Base-by-base conservation (phyloP, 2,113 vertebrate species). In the Mastomys natalensis region DNA sequence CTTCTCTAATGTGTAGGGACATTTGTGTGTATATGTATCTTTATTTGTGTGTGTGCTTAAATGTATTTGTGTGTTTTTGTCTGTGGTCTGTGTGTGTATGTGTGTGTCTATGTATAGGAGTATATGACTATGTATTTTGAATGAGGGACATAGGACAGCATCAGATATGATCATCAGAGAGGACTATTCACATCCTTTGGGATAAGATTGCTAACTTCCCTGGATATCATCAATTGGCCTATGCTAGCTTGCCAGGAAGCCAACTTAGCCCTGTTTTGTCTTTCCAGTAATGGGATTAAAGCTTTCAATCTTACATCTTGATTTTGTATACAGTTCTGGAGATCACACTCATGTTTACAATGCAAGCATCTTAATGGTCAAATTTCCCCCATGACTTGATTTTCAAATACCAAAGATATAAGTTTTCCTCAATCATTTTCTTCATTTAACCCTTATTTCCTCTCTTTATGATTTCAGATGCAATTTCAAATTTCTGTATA, bases 201-300 rank as follows among this genome's bases (percentile, higher is more conserved):
- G 8, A 45, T 43, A 45, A 43, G 40, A 10, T 85, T 43, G 10
- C 82, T 45, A 13, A 85, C 8, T 85, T 29, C 15, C 16, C 4
- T 31, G 16, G 26, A 31, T 34, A 17, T 66, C 24, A 43, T 5
- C 7, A 84, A 29, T 43, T 60, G 16, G 7, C 1, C 13, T 66
- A 64, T 8, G 8, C 13, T 19, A 8, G 1, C 4, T 64, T 31
- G 0, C 26, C 12, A 48, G 60, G 4, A 31, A 2, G 3, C 3
- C 4, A 24, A 8, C 4, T 7, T 4, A 45, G 29, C 9, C 43
- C 11, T 34, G 26, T 62, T 45, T 62, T 19, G 26, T 29, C 40
- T 62, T 62, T 45, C 37, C n/a, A 62, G 11, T 29, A 24, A 5
- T 40, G 11, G 3, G 7, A 40, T 62, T 62, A 84, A 60, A 62